Base-by-base conservation (phyloP, 1,140 invertebrate genomes). In the Drosophila yakuba region DNA sequence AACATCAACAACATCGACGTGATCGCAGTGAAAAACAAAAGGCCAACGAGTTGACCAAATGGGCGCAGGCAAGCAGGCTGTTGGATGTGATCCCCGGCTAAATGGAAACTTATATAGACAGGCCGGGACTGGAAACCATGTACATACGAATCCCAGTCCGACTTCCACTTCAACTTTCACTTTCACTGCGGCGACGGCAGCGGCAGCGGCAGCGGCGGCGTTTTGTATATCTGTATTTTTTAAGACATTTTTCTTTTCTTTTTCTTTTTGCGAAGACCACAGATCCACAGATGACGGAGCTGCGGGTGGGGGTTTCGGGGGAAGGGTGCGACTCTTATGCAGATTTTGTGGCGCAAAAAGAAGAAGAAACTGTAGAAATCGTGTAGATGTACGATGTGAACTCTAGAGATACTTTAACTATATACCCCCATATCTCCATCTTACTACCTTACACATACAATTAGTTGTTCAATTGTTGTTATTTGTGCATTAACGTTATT, bases 241-340 rank as follows among this genome's bases (percentile, higher is more conserved):
- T 72, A 72, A 71, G 68, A 50, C 20, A 58, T 45, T 56, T 64
- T 74, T 52, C 50, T 56, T 74, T 75, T 75, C 56, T 59, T 72
- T 86, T 86, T 82, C 64, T 88, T 86, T 86, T 89, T 77, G 77
- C 84, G 59, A 86, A 79, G 79, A 88, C 83, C 78, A 78, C 76
- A 71, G 64, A 57, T 66, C 32, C 32, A 78, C 71, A 64, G 66
- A 50, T 51, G 28, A 15, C 50, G 50, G 50, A 44, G 60, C 50
- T 44, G 67, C 67, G 64, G 67, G n/a, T 57, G 28, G 25, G 43
- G 41, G 43, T 48, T 68, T 32, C 25, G 43, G 51, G 51, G 20
- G 64, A 36, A 61, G 47, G 51, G 50, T 55, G 67, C 58, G 57
- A 64, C 63, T 78, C 74, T 78, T 89, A 89, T 89, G 84, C 85